Evolutionary conservation across 2,113 vertebrate species (phyloP), one percentile per base, ranked within the genome.

Genomic region (rat (Rattus norvegicus)): DNA sequence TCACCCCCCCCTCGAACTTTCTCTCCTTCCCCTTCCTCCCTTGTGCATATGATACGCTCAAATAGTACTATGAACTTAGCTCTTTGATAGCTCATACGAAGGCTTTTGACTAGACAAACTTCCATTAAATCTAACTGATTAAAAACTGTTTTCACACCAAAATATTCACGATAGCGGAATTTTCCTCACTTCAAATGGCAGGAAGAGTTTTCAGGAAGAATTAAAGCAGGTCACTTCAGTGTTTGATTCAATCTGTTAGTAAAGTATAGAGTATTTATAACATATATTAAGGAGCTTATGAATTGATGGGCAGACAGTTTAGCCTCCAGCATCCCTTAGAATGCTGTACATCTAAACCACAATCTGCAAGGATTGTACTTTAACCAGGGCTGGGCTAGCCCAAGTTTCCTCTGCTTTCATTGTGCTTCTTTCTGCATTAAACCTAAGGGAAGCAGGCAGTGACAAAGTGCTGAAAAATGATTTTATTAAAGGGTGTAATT

Each of bases 201-300:
- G 69, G n/a, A 76, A 94, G 36, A 43, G 24, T 5, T 94, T 96
- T 90, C 69, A 63, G 54, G 93, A 87, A 93, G 63, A 93, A 83
- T 72, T 67, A 69, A 84, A 91, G 49, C 54, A 93, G 93, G 56
- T 61, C 30, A 79, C 65, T 92, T 94, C 52, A 73, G 75, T 90
- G 61, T 83, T 92, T 77, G 76, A 96, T 26, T 93, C 5, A 88
- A 52, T 86, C 88, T 47, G 49, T 77, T 73, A 69, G 39, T 84
- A 49, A 7, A 49, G 28, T 79, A 76, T 47, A 36, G 75, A 75
- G 39, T 73, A 77, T 5, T 13, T 85, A 80, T 20, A 76, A 77
- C 80, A 19, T 52, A 63, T 28, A 59, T 79, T 19, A 96, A 97
- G 81, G 47, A 91, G 56, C n/a, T 88, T 91, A 70, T 85, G n/a